Evolutionary conservation across 2,888 invertebrate species (phyloP), one percentile per base, ranked within the genome.

Genomic region (Tetragonisca angustula): DNA sequence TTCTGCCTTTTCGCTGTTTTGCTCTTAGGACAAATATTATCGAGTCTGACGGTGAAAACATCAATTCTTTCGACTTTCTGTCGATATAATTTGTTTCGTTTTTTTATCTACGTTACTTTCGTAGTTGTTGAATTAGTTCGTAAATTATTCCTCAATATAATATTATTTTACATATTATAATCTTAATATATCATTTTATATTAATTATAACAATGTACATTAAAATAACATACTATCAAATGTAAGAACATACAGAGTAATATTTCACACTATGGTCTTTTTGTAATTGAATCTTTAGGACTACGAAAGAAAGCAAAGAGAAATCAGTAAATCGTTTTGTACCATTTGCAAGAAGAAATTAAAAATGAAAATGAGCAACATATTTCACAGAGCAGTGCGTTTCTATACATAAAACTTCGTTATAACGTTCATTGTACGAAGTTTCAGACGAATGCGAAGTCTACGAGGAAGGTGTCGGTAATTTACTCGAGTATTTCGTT

Each of bases 21-120:
- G 52, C 49, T 15, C 64, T 73, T 50, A 73, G 19, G n/a, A 50
- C 62, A 36, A 27, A n/a, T n/a, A n/a, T 32, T 73, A 49, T 67
- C 75, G 24, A 15, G 43, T 21, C 9, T 56, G 56, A 56, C 32
- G 52, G 64, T 64, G 52, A 62, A 74, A n/a, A 50, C 32, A 36
- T 74, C 64, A 52, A 52, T 19, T 36, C 36, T 2, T 64, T 74
- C 36, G 52, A 74, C 64, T 64, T 64, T 36, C 32, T 43, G 43
- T 43, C 32, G 9, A 43, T 43, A 11, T 43, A 43, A 11, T 43
- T 43, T 43, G 43, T 43, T 43, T 43, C 11, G 2, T 36, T 24
- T 13, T 13, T 15, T n/a, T 0, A 21, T 13, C 24, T 11, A 19
- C 15, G n/a, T 36, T 24, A n/a, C 4, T 21, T 43, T 56, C 4